Base-by-base conservation (phyloP, 1,140 invertebrate genomes). In the Aphaenogaster rudis region DNA sequence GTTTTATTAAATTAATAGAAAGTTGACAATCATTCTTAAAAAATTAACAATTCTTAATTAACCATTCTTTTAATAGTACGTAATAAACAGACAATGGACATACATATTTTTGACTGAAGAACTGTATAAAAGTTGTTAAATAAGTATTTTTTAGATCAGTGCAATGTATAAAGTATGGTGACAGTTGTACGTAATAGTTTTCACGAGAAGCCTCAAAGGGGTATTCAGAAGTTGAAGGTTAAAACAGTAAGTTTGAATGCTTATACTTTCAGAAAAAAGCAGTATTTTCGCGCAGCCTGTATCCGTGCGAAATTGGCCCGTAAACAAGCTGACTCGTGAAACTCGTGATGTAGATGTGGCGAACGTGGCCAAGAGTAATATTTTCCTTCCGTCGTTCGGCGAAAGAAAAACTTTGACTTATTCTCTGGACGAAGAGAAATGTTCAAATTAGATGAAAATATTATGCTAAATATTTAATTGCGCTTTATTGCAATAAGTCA, bases 311-410 rank as follows among this genome's bases (percentile, higher is more conserved):
- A 88, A 90, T 91, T 91, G 88, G 59, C 81, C 81, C 90, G 86
- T 91, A 91, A 90, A 90, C 86, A 90, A 90, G 89, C 74, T 78
- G 28, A 71, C 86, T 88, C 90, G 86, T 90, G 85, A 91, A 90
- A 90, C 88, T 90, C 77, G 57, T 88, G 86, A 88, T 91, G 90
- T 72, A 86, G 81, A 88, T 86, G 86, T 66, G 71, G 39, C 15
- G 76, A 77, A 72, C 89, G 90, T 77, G 69, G 76, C 67, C 80
- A 69, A 69, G 64, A 90, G 81, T 90, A 84, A 88, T 91, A 90
- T 88, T 89, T 69, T 88, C 59, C 48, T 87, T 87, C 28, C 45
- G 79, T 88, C 82, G 67, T 86, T 86, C 48, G 61, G 4, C 9
- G 39, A 36, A 71, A 52, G 52, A 80, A 42, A 66, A 89, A 86